phyloP scores from a whole-genome alignment of 2,797 vertebrate genomes.

The Pseudochirops cupreus region DNA sequence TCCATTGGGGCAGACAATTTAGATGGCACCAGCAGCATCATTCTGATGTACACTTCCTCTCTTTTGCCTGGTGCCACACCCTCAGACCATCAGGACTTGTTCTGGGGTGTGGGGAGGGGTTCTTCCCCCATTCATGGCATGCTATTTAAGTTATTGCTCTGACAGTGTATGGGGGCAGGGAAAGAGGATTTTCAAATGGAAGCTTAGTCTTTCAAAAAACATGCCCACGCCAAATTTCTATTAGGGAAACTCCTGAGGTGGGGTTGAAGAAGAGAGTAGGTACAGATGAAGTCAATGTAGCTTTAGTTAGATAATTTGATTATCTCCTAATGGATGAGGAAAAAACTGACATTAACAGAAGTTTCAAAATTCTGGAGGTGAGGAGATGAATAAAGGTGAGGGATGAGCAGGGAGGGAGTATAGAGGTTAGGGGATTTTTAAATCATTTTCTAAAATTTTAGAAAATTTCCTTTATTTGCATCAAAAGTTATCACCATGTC shows the following conservation, averaged over 20 bases:
- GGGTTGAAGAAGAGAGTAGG: not conserved
- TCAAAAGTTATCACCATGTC: constrained; percentile 45
- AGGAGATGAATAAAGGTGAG: not conserved
- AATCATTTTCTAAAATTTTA: not conserved
- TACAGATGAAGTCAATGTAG: not conserved
- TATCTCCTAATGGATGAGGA: not conserved
- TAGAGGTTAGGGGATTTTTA: constrained; percentile 22
- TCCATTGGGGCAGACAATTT: not conserved
- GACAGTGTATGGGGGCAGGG: not conserved
- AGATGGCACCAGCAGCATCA: not conserved
- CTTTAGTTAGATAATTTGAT: not conserved
- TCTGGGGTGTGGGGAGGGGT: not conserved
- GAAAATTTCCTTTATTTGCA: not conserved
- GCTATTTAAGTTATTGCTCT: not conserved
- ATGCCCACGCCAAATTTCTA: not conserved
- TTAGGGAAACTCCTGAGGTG: not conserved
- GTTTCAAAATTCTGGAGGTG: not conserved
- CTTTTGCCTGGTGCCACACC: not conserved
- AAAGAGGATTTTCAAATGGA: not conserved
- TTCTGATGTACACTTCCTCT: not conserved
- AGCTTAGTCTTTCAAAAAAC: not conserved
- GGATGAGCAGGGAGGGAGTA: not conserved
- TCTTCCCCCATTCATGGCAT: not conserved
- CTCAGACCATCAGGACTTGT: not conserved
- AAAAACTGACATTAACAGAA: not conserved